phyloP scores from a whole-genome alignment of 2,888 invertebrate species.

The Bursaphelenchus okinawaensis region DNA sequence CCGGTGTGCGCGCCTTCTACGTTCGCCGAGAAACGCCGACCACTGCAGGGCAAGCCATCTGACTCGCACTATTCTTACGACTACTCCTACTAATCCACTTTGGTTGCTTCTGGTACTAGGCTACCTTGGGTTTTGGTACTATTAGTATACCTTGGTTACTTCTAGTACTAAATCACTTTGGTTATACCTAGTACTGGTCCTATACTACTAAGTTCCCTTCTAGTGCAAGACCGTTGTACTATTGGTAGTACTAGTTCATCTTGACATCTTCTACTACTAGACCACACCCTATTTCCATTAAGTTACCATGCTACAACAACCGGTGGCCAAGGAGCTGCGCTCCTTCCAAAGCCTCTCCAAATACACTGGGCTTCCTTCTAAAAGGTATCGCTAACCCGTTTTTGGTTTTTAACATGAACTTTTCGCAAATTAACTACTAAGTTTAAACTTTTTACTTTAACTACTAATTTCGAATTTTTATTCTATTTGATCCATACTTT shows the following conservation, averaged over 20 bases:
- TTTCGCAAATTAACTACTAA: neutral
- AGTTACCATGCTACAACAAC: conserved; percentile 53
- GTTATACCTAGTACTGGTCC: neutral
- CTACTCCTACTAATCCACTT: too few relatives aligned
- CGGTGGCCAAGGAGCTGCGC: conserved; percentile 55
- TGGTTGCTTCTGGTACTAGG: too few relatives aligned
- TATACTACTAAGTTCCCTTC: neutral
- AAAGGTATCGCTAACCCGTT: conserved; percentile 10
- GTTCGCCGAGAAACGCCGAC: neutral
- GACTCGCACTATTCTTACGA: neutral
- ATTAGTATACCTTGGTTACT: neutral
- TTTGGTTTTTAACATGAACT: neutral
- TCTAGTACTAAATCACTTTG: neutral
- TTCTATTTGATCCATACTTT: too few relatives aligned
- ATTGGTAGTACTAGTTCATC: too few relatives aligned
- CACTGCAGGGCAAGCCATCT: neutral
- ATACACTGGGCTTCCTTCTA: conserved; percentile 34
- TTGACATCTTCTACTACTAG: too few relatives aligned
- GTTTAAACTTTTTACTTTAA: neutral
- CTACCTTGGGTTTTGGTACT: neutral
- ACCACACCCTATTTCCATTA: too few relatives aligned
- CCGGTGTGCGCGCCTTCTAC: neutral
- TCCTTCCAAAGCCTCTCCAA: conserved; percentile 56
- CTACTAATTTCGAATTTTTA: too few relatives aligned
- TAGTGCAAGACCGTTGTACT: too few relatives aligned